A percentile compares a stretch with the other conserved stretches of the same genome.
These are phyloP conservation scores for Oryctes rhinoceros DNA, from an alignment of 1,140 invertebrate genomes.

Conservation along the genomic window DNA sequence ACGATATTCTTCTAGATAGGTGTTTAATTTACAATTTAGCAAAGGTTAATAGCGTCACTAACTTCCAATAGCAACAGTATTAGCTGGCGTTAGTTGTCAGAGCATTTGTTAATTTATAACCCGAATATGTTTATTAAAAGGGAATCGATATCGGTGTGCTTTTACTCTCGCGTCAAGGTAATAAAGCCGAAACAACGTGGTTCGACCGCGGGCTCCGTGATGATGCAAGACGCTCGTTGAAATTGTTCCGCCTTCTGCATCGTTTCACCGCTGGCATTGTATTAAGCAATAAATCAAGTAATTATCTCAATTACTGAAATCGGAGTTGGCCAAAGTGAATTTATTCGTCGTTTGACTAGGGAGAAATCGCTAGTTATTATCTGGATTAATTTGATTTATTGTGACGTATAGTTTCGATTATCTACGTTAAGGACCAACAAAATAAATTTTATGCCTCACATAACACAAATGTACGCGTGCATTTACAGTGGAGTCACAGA, in stretches of 20 bases:
- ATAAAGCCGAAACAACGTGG: background rate
- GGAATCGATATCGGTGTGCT: background rate
- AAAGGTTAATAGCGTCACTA: background rate
- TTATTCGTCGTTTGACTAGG: constrained; percentile 18
- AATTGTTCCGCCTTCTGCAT: constrained; percentile 13
- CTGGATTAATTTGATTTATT: constrained; percentile 27
- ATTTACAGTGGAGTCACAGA: too few species aligned
- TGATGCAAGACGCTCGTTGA: background rate
- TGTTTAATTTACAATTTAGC: constrained; percentile 7
- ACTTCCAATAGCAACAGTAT: background rate
- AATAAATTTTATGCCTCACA: background rate
- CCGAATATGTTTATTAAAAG: background rate
- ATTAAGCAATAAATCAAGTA: constrained; percentile 34
- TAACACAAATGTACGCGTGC: too few species aligned
- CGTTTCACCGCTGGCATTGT: background rate
- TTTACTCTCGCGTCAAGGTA: background rate
- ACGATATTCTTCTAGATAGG: background rate
- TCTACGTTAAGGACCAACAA: background rate
- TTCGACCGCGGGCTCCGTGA: background rate
- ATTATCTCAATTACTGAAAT: constrained; percentile 36
- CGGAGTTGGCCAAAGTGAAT: constrained; percentile 31
- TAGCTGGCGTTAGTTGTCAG: background rate
- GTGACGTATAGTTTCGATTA: constrained; percentile 1
- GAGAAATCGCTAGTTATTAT: constrained; percentile 26
- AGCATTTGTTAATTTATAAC: background rate